phyloP scores from a whole-genome alignment of 2,113 vertebrate genomes.

The Nycticorax nycticorax region DNA sequence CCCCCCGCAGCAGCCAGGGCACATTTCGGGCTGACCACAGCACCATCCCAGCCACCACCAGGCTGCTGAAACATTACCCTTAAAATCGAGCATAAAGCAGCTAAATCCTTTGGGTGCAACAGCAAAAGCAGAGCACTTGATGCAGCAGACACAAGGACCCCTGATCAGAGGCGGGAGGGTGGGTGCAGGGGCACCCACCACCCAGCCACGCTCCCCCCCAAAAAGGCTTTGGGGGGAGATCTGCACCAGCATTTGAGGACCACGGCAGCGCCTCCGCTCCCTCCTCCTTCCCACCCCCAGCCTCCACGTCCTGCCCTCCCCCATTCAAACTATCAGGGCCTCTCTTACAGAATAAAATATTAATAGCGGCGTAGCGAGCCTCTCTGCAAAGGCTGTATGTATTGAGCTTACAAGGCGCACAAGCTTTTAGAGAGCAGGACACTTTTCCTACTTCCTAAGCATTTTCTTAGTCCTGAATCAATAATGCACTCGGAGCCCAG shows the following conservation, averaged over 20 bases:
- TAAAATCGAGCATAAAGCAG: background rate
- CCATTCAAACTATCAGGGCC: conserved; percentile 56
- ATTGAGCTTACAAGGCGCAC: conserved; percentile 66
- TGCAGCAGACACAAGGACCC: background rate
- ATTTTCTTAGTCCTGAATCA: conserved; percentile 79
- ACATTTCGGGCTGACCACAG: background rate
- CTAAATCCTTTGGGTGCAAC: background rate
- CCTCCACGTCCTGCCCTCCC: conserved; percentile 1
- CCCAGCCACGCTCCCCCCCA: background rate
- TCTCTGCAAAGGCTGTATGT: conserved; percentile 74
- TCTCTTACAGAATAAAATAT: conserved; percentile 87
- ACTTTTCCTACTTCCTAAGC: conserved; percentile 81
- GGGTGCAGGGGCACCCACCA: background rate
- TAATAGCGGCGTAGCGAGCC: conserved; percentile 84
- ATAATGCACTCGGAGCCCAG: conserved; percentile 72
- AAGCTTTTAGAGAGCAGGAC: conserved; percentile 81
- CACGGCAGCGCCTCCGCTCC: background rate
- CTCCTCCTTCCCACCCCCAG: background rate
- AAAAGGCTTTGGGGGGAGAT: background rate
- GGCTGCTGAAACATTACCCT: background rate
- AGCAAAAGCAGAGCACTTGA: background rate
- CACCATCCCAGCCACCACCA: background rate
- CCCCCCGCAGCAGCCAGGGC: background rate
- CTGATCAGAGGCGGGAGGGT: rapidly evolving
- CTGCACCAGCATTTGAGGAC: background rate